phyloP scores from a whole-genome alignment of 2,113 vertebrate genomes.

The Colossoma macropomum region DNA sequence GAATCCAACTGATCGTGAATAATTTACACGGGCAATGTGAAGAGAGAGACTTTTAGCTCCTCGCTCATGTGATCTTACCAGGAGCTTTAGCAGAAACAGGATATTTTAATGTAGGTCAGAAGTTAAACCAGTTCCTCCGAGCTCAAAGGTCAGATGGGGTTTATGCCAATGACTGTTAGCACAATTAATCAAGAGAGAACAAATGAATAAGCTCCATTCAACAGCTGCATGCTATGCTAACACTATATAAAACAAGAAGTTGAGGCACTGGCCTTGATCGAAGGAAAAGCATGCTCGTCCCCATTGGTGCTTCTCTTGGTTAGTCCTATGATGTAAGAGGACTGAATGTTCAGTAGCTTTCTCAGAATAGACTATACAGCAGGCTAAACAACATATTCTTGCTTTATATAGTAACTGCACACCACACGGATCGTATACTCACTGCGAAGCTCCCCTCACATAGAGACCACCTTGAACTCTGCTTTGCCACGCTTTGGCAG shows the following conservation, averaged over 20 bases:
- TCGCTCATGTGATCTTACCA: slow-evolving; percentile 36
- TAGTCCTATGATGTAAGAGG: not conserved
- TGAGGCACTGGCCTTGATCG: not conserved
- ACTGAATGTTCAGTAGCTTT: not conserved
- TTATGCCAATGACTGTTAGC: slow-evolving; percentile 22
- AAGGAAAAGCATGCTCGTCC: not conserved
- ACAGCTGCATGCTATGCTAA: not conserved
- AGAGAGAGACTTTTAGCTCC: slow-evolving; percentile 40
- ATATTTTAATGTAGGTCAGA: slow-evolving; percentile 48
- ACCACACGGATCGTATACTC: not conserved
- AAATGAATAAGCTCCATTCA: not conserved
- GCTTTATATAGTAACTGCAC: not conserved
- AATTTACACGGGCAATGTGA: slow-evolving; percentile 40
- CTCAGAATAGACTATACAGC: not conserved
- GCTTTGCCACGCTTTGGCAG: slow-evolving; percentile 22
- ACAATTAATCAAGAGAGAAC: slow-evolving; percentile 8
- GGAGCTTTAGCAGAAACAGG: slow-evolving; percentile 55
- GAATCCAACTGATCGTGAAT: slow-evolving; percentile 38
- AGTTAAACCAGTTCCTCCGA: slow-evolving; percentile 29
- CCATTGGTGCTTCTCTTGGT: not conserved
- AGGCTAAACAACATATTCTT: not conserved
- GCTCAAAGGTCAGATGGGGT: slow-evolving; percentile 47
- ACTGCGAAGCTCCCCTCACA: not conserved
- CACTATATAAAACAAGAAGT: not conserved
- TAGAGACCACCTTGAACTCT: slow-evolving; percentile 8